A percentile compares a stretch with the other conserved stretches of the same genome.
phyloP scores from a whole-genome alignment of 2,797 vertebrate genomes.

The Poecilia gillii region DNA sequence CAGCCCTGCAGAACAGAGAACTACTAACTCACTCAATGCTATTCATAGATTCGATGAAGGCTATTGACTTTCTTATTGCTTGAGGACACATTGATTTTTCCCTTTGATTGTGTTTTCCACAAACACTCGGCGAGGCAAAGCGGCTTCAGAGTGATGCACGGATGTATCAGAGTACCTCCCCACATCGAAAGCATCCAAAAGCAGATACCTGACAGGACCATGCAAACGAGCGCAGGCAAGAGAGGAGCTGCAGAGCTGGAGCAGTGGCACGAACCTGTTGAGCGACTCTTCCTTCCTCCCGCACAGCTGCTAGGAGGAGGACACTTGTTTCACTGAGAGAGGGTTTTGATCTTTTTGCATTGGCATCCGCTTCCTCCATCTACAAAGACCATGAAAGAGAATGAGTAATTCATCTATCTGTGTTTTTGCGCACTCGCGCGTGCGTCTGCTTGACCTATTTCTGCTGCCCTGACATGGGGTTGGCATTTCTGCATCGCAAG shows the following conservation, averaged over 20 bases:
- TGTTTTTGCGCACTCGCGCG: slow-evolving; percentile 34
- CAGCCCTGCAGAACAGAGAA: slow-evolving; percentile 35
- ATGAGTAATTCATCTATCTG: slow-evolving; percentile 75
- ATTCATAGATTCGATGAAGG: slow-evolving; percentile 73
- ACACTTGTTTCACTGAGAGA: slow-evolving; percentile 85
- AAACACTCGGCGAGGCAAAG: slow-evolving; percentile 61
- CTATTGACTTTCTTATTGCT: slow-evolving; percentile 75
- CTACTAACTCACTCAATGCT: slow-evolving; percentile 53
- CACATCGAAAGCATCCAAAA: slow-evolving; percentile 56
- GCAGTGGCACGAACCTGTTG: slow-evolving; percentile 82
- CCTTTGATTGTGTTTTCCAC: slow-evolving; percentile 71
- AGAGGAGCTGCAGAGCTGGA: slow-evolving; percentile 42
- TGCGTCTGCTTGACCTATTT: slow-evolving; percentile 71
- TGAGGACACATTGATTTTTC: slow-evolving; percentile 75
- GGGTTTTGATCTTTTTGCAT: slow-evolving; percentile 85
- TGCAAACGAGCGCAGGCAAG: slow-evolving; percentile 49
- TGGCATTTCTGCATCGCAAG: slow-evolving; percentile 64
- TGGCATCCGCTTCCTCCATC: slow-evolving; percentile 88
- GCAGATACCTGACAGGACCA: slow-evolving; percentile 58
- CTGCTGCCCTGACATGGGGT: slow-evolving; percentile 63
- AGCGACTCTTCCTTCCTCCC: slow-evolving; percentile 78
- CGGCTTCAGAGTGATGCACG: slow-evolving; percentile 49
- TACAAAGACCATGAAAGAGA: slow-evolving; percentile 84
- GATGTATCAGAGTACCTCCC: slow-evolving; percentile 30
- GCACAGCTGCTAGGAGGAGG: slow-evolving; percentile 80